A percentile compares a stretch with the other conserved stretches of the same genome.
Evolutionary conservation across 2,113 vertebrate genomes (phyloP).

Genomic region (Bufo gargarizans): DNA sequence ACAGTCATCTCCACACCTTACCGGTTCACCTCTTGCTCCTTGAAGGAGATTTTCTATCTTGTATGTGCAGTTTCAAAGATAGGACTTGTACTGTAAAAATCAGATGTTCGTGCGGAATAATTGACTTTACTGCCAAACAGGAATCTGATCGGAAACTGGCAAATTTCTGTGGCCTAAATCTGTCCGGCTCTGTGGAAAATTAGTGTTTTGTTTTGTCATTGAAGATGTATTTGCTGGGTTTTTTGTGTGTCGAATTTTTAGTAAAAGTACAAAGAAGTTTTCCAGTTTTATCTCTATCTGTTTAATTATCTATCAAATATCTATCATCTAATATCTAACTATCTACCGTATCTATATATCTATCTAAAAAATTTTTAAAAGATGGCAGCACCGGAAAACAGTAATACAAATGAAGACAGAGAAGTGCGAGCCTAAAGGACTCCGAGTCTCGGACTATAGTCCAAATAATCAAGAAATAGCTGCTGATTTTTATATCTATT

Average conservation of each 20-base stretch:
- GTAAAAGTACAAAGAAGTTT: too few species aligned
- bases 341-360: too few species aligned
- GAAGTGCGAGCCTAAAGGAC: too few species aligned
- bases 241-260: not conserved
- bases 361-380: too few species aligned
- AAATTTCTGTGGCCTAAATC: conserved; percentile 8
- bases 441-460: too few species aligned
- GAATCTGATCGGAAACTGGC: not conserved
- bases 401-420: too few species aligned
- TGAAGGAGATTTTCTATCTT: conserved; percentile 25
- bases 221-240: not conserved
- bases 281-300: too few species aligned
- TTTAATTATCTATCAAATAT: too few species aligned
- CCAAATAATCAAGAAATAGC: too few species aligned
- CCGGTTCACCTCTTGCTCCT: conserved; percentile 5
- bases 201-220: not conserved
- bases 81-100: not conserved
- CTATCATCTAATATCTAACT: too few species aligned
- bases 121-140: not conserved
- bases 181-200: not conserved
- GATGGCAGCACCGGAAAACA: too few species aligned
- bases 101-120: not conserved
- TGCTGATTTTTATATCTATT: too few species aligned
- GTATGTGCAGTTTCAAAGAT: not conserved
- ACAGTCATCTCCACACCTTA: not conserved